Base-by-base conservation (phyloP, 2,113 vertebrate genomes). In the Rhinoderma darwinii region DNA sequence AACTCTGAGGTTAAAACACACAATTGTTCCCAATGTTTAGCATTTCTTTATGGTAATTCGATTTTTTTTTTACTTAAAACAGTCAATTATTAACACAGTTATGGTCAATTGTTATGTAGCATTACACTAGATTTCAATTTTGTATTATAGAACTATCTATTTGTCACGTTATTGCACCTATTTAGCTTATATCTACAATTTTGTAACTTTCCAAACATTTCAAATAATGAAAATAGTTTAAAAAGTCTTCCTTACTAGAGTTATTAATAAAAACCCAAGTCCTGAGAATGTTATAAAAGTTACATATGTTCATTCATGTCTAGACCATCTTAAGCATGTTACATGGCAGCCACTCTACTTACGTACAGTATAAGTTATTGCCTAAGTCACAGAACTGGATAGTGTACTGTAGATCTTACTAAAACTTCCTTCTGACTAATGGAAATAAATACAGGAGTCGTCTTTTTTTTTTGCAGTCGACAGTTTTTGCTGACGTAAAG, bases 281-380 rank as follows among this genome's bases (percentile, higher is more conserved):
- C 93, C 94, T 96, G 94, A 96, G 94, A 92, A 94, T 93, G 92
- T 92, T 94, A 94, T 89, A 84, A 84, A 74, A 84, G 66, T 84
- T 35, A 84, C 14, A 43, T 50, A 70, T 15, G 20, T 39, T 30
- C 44, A 51, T 51, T 54, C 27, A 50, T 30, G 1, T 9, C 2
- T 83, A 61, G 35, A 17, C 63, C 63, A 56, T 54, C 12, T 41
- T 15, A 72, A 12, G 17, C 27, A 22, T 61, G 12, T 39, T 83
- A 43, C 32, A 80, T 18, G n/a, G 37, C 35, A 59, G 50, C 17
- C 11, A 2, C 32, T 7, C 35, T 81, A 70, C 51, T 70, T 70
- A 35, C 37, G 35, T 72, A 27, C 11, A 63, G 25, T 82, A 27
- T 41, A 80, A n/a, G 32, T 39, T 82, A 82, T 82, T 66, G 39